These are phyloP conservation scores for Simalia tracyae DNA, from an alignment of 2,797 vertebrate species.

Conservation along the genomic window DNA sequence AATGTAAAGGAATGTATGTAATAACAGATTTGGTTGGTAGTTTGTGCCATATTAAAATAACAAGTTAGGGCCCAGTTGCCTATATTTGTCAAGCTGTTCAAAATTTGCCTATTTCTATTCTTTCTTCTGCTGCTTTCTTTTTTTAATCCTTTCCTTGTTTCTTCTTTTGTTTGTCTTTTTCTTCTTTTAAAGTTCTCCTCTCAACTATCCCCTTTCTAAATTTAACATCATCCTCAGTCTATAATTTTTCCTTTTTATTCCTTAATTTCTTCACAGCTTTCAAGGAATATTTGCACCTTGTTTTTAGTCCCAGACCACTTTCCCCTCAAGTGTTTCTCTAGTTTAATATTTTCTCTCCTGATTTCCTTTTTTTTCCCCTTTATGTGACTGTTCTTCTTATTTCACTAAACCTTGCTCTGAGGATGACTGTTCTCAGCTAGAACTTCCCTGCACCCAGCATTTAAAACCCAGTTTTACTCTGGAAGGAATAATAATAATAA, in stretches of 20 bases:
- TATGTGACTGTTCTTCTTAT: background rate
- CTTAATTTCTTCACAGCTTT: background rate
- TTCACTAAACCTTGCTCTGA: background rate
- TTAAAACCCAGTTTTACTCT: background rate
- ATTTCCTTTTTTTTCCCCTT: background rate
- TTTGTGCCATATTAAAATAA: background rate
- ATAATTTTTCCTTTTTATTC: background rate
- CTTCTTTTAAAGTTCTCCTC: background rate
- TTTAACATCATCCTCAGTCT: background rate
- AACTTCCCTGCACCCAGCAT: background rate
- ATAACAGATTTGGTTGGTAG: background rate
- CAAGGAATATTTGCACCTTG: background rate
- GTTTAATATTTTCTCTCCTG: background rate
- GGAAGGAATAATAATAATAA: background rate
- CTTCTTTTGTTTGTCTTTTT: background rate
- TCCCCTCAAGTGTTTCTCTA: background rate
- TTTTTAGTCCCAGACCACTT: background rate
- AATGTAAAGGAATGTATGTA: background rate
- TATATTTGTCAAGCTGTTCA: background rate
- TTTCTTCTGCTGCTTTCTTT: background rate
- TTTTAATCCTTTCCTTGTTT: background rate
- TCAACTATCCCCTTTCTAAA: background rate
- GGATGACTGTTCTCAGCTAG: background rate
- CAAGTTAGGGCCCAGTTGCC: background rate
- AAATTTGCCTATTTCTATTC: background rate